Evolutionary conservation across 2,113 vertebrate species (phyloP).

Genomic region (Illadopsis cleaveri): DNA sequence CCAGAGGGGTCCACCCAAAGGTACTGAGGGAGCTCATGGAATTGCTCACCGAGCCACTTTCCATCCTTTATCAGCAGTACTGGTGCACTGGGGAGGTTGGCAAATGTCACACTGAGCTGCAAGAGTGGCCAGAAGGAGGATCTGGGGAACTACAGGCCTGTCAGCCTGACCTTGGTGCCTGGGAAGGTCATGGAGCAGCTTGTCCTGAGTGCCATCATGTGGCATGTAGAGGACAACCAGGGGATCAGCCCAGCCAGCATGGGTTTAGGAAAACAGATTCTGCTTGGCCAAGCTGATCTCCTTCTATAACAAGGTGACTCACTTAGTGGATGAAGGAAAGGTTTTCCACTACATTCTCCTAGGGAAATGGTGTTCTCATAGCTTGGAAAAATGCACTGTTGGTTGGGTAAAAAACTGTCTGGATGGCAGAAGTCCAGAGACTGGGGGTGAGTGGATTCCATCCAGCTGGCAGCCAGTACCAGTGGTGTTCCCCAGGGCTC

Average conservation of each 20-base stretch:
- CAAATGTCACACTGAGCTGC: neutral
- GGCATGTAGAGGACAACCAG: neutral
- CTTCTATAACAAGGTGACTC: neutral
- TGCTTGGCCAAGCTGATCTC: neutral
- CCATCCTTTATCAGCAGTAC: neutral
- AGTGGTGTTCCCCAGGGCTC: neutral
- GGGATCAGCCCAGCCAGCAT: neutral
- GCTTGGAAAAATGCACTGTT: neutral
- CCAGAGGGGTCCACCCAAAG: neutral
- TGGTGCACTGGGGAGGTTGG: neutral
- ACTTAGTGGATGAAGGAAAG: neutral
- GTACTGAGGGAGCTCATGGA: neutral
- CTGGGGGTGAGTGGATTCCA: neutral
- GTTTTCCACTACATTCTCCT: neutral
- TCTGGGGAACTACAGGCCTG: neutral
- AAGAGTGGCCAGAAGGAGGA: neutral
- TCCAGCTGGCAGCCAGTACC: neutral
- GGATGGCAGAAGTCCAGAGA: neutral
- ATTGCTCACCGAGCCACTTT: neutral
- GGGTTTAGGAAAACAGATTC: neutral
- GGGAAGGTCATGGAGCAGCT: neutral
- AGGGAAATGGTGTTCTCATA: neutral
- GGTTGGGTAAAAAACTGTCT: neutral
- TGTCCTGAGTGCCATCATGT: neutral
- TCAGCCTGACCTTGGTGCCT: neutral